These are phyloP conservation scores for Drosophila ustulata DNA, from an alignment of 2,888 invertebrate genomes.

Conservation along the genomic window DNA sequence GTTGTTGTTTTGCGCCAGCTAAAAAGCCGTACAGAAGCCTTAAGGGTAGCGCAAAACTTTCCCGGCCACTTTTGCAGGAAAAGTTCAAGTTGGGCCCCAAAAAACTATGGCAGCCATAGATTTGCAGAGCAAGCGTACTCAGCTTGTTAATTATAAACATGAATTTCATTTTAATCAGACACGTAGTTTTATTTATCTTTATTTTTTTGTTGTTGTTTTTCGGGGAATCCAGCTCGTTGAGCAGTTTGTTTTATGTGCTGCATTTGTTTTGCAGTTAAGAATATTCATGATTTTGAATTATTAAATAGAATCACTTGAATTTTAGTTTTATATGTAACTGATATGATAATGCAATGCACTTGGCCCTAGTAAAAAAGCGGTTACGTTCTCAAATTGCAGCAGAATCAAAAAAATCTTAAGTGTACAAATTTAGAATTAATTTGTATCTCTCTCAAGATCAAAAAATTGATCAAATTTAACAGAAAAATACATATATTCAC, in stretches of 20 bases:
- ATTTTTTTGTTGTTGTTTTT: not conserved
- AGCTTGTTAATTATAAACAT: constrained; percentile 1
- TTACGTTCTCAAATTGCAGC: too few species aligned
- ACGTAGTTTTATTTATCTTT: not conserved
- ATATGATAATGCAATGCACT: too few species aligned
- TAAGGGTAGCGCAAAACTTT: constrained; percentile 8
- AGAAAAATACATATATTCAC: too few species aligned
- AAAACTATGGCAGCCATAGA: constrained; percentile 21
- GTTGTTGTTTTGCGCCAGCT: constrained; percentile 1
- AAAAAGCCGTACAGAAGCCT: constrained; percentile 18
- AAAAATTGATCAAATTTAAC: too few species aligned
- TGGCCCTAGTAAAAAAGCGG: too few species aligned
- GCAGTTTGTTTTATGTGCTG: not conserved
- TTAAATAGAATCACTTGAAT: too few species aligned
- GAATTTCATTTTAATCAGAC: not conserved
- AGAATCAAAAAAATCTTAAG: too few species aligned
- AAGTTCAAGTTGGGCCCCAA: constrained; percentile 2
- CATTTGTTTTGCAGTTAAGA: not conserved
- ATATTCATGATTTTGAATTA: too few species aligned
- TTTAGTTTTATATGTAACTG: too few species aligned
- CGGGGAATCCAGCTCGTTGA: not conserved
- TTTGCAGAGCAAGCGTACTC: not conserved
- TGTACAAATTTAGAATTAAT: too few species aligned
- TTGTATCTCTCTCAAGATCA: too few species aligned
- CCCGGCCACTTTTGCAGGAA: not conserved